Evolutionary conservation across 2,113 vertebrate genomes (phyloP).

Genomic region (Tor tambroides): DNA sequence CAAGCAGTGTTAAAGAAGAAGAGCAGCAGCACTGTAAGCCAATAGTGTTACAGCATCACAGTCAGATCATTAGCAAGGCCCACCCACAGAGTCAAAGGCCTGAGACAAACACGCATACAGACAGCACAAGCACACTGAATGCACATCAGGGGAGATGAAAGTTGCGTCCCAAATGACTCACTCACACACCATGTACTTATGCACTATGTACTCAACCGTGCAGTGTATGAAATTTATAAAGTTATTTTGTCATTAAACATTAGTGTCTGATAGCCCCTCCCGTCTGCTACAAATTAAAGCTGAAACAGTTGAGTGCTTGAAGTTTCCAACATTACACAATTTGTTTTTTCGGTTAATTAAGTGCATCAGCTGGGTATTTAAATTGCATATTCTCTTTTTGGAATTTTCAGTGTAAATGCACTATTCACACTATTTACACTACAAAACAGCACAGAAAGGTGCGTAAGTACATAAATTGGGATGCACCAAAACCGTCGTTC

Average conservation of each 20-base stretch:
- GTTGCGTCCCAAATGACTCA: background rate
- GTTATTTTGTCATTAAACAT: background rate
- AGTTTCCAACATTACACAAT: no score
- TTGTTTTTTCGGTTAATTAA: no score
- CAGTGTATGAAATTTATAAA: background rate
- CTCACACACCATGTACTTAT: background rate
- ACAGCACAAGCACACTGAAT: constrained; percentile 11
- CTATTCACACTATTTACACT: no score
- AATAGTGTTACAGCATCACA: constrained; percentile 89
- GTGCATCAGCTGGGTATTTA: no score
- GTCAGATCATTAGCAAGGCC: constrained; percentile 79
- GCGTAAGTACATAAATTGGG: background rate
- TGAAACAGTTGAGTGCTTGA: background rate
- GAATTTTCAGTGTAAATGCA: no score
- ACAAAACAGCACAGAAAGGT: background rate
- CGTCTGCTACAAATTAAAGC: no score
- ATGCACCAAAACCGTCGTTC: background rate
- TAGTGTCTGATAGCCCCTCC: no score
- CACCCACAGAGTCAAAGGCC: constrained; percentile 70
- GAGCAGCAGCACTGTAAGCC: constrained; percentile 97
- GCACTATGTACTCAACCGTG: background rate
- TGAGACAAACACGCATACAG: constrained; percentile 44
- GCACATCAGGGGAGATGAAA: background rate
- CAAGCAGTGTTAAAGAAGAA: constrained; percentile 98
- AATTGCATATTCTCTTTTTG: no score